Evolutionary conservation across 2,888 invertebrate species (phyloP).

Genomic region (Dermolepida albohirtum): DNA sequence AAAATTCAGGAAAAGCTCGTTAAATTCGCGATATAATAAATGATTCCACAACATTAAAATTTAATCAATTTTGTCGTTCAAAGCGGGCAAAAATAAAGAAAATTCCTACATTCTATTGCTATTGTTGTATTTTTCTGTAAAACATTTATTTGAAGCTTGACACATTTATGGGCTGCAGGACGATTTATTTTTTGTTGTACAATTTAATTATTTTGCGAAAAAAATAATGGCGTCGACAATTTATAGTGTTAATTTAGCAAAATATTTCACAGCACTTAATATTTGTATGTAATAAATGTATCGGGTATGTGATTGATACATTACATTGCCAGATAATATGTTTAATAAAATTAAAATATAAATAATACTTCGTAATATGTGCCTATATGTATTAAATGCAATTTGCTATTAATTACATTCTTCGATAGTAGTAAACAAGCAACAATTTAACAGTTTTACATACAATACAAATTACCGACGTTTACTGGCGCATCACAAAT

Average conservation of each 20-base stretch:
- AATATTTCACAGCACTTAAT: conserved; percentile 24
- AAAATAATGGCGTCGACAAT: conserved; percentile 8
- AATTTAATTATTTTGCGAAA: conserved; percentile 33
- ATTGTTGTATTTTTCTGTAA: conserved; percentile 30
- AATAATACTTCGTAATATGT: no score
- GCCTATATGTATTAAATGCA: no score
- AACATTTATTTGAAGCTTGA: conserved; percentile 25
- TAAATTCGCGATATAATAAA: conserved; percentile 19
- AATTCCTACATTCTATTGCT: conserved; percentile 24
- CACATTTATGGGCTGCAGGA: conserved; percentile 26
- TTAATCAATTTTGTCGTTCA: conserved; percentile 39
- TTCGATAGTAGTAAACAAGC: no score
- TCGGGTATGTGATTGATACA: neutral
- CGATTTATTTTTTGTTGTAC: conserved; percentile 28
- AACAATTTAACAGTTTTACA: no score
- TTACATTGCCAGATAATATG: no score
- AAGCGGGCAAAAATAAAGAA: conserved; percentile 19
- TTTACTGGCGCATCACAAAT: no score
- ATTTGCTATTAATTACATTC: no score
- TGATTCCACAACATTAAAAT: conserved; percentile 42
- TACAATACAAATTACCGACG: no score
- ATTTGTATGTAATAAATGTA: neutral
- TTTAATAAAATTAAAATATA: no score
- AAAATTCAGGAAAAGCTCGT: conserved; percentile 4
- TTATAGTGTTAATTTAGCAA: conserved; percentile 26